phyloP scores from a whole-genome alignment of 2,888 invertebrate genomes.

The Micoletzkya japonica region DNA sequence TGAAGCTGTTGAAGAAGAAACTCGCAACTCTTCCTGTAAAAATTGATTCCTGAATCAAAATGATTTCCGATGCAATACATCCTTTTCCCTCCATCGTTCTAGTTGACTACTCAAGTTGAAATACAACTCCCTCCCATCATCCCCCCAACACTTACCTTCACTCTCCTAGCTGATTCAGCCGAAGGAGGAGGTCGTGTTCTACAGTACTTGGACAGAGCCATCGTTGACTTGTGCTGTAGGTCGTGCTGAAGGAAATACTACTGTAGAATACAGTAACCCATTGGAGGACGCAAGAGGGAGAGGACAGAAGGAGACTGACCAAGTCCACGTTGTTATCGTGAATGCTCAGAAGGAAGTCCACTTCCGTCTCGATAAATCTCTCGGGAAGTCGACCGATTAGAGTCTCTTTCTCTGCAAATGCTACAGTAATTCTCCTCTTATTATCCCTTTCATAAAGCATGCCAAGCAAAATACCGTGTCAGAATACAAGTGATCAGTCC shows the following conservation, averaged over 20 bases:
- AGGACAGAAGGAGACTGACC: constrained; percentile 66
- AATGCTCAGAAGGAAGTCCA: constrained; percentile 77
- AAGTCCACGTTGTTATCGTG: constrained; percentile 78
- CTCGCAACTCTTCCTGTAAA: constrained; percentile 30
- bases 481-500: not conserved
- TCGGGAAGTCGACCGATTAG: constrained; percentile 82
- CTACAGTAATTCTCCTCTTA: not conserved
- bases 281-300: not conserved
- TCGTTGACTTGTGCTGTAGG: constrained; percentile 77
- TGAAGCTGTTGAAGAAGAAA: constrained; percentile 38
- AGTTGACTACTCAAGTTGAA: not conserved
- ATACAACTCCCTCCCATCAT: not conserved
- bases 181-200: constrained; percentile 86
- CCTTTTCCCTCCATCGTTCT: constrained; percentile 6
- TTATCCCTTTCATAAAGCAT: not conserved
- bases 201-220: constrained; percentile 88
- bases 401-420: constrained; percentile 44
- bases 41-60: too few species aligned
- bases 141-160: constrained; percentile 71
- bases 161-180: constrained; percentile 82
- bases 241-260: constrained; percentile 69
- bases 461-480: not conserved
- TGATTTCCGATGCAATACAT: constrained; percentile 3
- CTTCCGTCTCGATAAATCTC: constrained; percentile 80
- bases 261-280: not conserved